Evolutionary conservation across 2,888 invertebrate species (phyloP), one percentile per base, ranked within the genome.

Genomic region (Cylloceria caligata): DNA sequence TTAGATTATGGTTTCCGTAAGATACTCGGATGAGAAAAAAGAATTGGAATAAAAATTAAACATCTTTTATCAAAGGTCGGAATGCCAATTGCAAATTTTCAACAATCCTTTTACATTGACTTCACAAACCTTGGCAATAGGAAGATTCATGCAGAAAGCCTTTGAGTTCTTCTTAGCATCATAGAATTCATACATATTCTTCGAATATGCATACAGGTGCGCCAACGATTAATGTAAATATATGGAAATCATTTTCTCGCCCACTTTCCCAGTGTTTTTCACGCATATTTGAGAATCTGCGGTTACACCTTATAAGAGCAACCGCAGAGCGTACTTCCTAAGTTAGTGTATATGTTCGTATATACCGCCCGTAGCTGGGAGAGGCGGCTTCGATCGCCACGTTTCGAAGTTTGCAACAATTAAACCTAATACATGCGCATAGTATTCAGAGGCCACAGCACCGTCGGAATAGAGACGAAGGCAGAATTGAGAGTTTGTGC

Each of bases 341-440:
- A 77, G 65, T 81, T 57, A 75, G 69, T 55, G 34, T 52, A 69
- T 79, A 60, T 78, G 75, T 21, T 55, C 16, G 7, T 68, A 57
- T 77, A 65, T 69, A 74, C 34, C 68, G 27, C 55, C 39, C 69
- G 21, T 57, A 79, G 64, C 16, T 27, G 62, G 30, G 47, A n/a
- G n/a, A n/a, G n/a, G 49, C 24, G 57, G 64, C 71, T 78, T 81
- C 74, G 81, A 82, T 82, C 79, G 60, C 55, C 65, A 62, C 64
- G 67, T 79, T 79, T 57, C 49, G 69, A 74, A 82, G 69, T 82
- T 79, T 75, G 74, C 71, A 60, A 78, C 81, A 81, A 78, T 78
- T 81, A 78, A 81, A 64, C 60, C 74, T 79, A 79, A 81, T 79
- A 78, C 81, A 81, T 78, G 78, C 73, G 74, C 81, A 78, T 78